A percentile compares a stretch with the other conserved stretches of the same genome.
phyloP scores from a whole-genome alignment of 2,888 invertebrate species.

The Aricia artaxerxes region DNA sequence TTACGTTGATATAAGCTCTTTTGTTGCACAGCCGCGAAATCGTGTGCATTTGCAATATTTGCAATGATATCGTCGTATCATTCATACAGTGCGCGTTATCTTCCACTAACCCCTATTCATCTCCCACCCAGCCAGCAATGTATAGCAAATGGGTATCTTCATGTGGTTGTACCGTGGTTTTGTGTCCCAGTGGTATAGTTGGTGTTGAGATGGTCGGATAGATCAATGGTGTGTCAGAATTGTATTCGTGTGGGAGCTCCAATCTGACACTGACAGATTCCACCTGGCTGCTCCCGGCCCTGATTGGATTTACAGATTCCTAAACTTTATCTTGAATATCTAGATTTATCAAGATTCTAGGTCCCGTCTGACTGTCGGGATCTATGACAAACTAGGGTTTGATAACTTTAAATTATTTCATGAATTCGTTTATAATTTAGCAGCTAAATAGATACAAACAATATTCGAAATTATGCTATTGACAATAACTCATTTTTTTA shows the following conservation, averaged over 20 bases:
- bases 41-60: slow-evolving; percentile 23
- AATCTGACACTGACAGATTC: slow-evolving; percentile 73
- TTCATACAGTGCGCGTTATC: slow-evolving; percentile 40
- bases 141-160: slow-evolving; percentile 24
- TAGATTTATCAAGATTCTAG: slow-evolving; percentile 16
- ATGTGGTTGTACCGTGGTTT: slow-evolving; percentile 50
- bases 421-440: background rate
- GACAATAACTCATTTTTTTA: no score
- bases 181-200: slow-evolving; percentile 55
- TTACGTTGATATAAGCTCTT: slow-evolving; percentile 38
- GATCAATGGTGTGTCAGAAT: slow-evolving; percentile 78
- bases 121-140: slow-evolving; percentile 43
- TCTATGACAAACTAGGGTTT: background rate
- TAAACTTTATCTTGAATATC: slow-evolving; percentile 24
- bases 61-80: slow-evolving; percentile 12
- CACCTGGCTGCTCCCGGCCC: slow-evolving; percentile 45
- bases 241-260: slow-evolving; percentile 70
- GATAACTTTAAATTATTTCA: background rate
- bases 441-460: no score
- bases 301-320: slow-evolving; percentile 38
- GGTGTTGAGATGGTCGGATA: slow-evolving; percentile 73
- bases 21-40: slow-evolving; percentile 36
- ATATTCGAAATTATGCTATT: no score
- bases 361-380: background rate
- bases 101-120: background rate